phyloP scores from a whole-genome alignment of 2,888 invertebrate genomes.

The Melipona bicolor region DNA sequence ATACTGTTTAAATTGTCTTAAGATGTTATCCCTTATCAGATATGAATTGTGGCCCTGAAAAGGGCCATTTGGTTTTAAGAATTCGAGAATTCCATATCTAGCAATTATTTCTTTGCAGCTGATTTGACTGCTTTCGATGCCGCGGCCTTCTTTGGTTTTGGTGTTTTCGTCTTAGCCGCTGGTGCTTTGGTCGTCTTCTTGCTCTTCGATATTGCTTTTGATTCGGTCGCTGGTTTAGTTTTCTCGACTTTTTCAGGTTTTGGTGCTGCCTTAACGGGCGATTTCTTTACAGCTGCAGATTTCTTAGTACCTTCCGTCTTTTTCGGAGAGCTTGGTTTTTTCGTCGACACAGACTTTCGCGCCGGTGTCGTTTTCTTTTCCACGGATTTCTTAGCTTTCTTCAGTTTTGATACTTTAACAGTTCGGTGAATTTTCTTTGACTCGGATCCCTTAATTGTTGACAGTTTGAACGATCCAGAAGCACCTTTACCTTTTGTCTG shows the following conservation, averaged over 20 bases:
- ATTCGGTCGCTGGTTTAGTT: constrained; percentile 15
- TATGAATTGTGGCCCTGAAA: constrained; percentile 67
- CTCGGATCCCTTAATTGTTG: constrained; percentile 66
- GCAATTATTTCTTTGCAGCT: constrained; percentile 63
- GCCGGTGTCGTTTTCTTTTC: constrained; percentile 50
- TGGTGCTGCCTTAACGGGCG: constrained; percentile 25
- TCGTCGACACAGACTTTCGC: constrained; percentile 61
- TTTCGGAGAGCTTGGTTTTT: constrained; percentile 56
- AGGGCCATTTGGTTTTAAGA: constrained; percentile 64
- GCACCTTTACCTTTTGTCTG: constrained; percentile 87
- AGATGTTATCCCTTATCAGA: constrained; percentile 23
- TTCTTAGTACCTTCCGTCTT: constrained; percentile 60
- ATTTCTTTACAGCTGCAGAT: constrained; percentile 42
- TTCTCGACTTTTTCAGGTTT: constrained; percentile 59
- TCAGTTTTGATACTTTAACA: constrained; percentile 34
- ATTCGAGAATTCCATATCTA: background rate
- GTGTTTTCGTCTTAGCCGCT: constrained; percentile 79
- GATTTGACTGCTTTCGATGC: constrained; percentile 61
- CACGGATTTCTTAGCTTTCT: constrained; percentile 24
- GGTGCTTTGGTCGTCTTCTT: constrained; percentile 74
- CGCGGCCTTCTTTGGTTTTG: constrained; percentile 79
- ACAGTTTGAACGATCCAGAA: constrained; percentile 85
- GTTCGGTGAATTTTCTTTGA: constrained; percentile 34
- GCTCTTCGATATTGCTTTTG: constrained; percentile 49
- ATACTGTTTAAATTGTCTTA: constrained; percentile 25